Base-by-base conservation (phyloP, 2,113 vertebrate species). In the Empidonax traillii region DNA sequence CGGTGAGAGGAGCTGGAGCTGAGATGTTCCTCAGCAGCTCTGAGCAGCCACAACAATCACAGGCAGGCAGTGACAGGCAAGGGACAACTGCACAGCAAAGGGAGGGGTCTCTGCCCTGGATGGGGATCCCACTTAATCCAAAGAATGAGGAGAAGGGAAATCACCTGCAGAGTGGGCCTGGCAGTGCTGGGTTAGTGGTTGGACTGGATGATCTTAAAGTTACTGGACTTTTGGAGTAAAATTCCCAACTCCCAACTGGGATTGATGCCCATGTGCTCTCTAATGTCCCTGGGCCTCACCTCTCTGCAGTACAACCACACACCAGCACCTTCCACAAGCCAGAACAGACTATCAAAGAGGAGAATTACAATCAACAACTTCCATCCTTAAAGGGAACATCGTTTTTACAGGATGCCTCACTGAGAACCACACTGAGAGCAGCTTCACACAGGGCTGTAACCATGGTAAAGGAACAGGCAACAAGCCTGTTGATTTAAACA, bases 61-160 rank as follows among this genome's bases (percentile, higher is more conserved):
- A 61, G 58, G 15, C 59, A 61, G 1, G 3, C 37, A 35, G 44
- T 3, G 23, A 44, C 28, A 69, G 39, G n/a, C 6, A 31, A 31
- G 2, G 3, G 46, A 37, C 9, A 76, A 20, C 3, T 24, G 11
- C n/a, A 8, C 10, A 62, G 71, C 37, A 46, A 30, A 43, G 22
- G 7, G 56, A 15, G 44, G 51, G 77, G 52, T 8, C 17, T 58
- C n/a, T 16, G 41, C 53, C 63, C 82, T n/a, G 16, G 43, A 28
- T 0, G 2, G 33, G 3, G 14, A 49, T 35, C 30, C 17, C 3
- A 8, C 21, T 20, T 13, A 56, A 15, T 0, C 10, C 21, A 39
- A 21, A 41, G 39, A 53, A 10, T 0, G 2, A 61, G 43, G 16
- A 4, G 17, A 58, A n/a, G 55, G 55, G 20, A 58, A n/a, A n/a